Base-by-base conservation (phyloP, 92 coral and sea anemone species). In the Muricea muricata region DNA sequence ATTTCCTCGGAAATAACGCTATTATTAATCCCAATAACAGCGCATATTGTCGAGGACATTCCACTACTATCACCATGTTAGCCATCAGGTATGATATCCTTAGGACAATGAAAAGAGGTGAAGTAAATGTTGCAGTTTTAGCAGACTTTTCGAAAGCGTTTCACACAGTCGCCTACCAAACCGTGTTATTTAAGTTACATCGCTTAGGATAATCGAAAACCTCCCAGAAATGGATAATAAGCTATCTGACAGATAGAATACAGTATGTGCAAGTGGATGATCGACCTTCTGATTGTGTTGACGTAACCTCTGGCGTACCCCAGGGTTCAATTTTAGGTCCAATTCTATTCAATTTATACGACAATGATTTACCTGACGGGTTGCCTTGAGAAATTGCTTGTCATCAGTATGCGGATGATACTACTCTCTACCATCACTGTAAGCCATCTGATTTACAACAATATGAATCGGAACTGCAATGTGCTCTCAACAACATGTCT, bases 41-140 rank as follows among this genome's bases (percentile, higher is more conserved):
- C 24, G 83, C 55, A 12, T 80, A 80, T 63, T 58, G 75, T 69
- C 10, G 54, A 34, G 60, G 85, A 18, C 85, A 80, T 28, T 80
- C 75, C 39, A 60, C 85, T 48, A 80, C 75, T 80, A 65, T 75
- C 45, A 54, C 85, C 54, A 80, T 34, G 85, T 57, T 80, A 29
- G 85, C 85, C 20, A 63, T 80, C 1, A 8, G 85, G 30, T 35
- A 80, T 58, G 58, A 80, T 58, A 80, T 80, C 73, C 41, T 80
- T 47, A 34, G 34, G 48, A 75, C 85, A 21, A 80, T 80, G 85
- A 80, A 80, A 25, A 80, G 54, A 61, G n/a, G 85, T 29, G 71
- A 69, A 80, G 54, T 80, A 17, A 37, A 47, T 78, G 58, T 75
- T 37, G 42, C 78, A 39, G 78, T 39, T 45, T 17, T 61, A 18